Percentiles rank a stretch among this genome's conserved stretches.
These are phyloP conservation scores for Danio kyathit DNA, from an alignment of 2,797 vertebrate genomes.

Conservation along the genomic window DNA sequence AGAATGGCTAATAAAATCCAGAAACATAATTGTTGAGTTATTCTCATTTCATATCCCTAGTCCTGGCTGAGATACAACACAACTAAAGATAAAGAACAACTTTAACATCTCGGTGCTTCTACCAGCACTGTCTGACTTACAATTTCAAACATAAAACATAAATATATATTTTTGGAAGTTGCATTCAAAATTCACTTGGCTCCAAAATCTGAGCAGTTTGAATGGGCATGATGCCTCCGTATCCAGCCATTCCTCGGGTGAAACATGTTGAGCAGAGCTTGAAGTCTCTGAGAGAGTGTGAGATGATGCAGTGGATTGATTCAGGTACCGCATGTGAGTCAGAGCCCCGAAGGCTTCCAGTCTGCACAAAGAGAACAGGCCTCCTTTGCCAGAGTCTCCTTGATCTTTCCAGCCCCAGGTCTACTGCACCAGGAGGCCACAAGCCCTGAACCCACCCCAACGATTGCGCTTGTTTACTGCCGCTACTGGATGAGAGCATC, in stretches of 20 bases:
- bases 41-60: background rate
- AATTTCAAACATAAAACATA: slow-evolving; percentile 10
- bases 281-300: slow-evolving; percentile 31
- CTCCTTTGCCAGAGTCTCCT: slow-evolving; percentile 43
- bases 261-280: slow-evolving; percentile 28
- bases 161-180: slow-evolving; percentile 9
- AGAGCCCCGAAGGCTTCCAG: slow-evolving; percentile 28
- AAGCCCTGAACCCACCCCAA: slow-evolving; percentile 41
- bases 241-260: slow-evolving; percentile 23
- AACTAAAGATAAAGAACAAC: slow-evolving; percentile 5
- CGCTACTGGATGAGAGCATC: slow-evolving; percentile 38
- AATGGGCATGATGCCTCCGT: slow-evolving; percentile 16
- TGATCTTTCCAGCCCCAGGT: slow-evolving; percentile 48
- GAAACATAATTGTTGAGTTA: background rate
- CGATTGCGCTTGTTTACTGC: slow-evolving; percentile 42
- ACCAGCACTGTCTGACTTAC: background rate
- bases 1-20: background rate
- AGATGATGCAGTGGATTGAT: slow-evolving; percentile 47
- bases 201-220: slow-evolving; percentile 21
- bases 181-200: slow-evolving; percentile 31
- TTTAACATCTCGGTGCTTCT: background rate
- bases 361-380: slow-evolving; percentile 36
- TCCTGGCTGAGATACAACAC: background rate
- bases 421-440: slow-evolving; percentile 44
- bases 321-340: slow-evolving; percentile 44